phyloP scores from a whole-genome alignment of 2,113 vertebrate species.

The Pseudonaja textilis region DNA sequence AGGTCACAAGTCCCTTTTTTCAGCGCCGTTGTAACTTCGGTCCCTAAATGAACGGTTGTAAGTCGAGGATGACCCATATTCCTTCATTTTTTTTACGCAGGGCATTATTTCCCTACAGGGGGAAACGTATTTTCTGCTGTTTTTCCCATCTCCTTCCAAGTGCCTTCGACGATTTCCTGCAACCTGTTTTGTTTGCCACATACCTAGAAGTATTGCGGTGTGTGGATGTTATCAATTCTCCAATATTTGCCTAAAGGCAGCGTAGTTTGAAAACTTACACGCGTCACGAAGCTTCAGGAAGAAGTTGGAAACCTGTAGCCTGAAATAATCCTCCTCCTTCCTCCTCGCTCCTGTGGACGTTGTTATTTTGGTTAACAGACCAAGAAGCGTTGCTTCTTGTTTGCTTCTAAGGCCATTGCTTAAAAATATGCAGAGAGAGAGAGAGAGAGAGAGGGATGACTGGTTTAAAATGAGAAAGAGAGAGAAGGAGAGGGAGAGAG shows the following conservation, averaged over 20 bases:
- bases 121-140: not conserved
- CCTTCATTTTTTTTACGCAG: not conserved
- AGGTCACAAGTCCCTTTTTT: not conserved
- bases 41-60: not conserved
- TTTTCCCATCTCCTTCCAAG: not conserved
- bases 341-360: not conserved
- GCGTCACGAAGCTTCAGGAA: not conserved
- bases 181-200: constrained; percentile 25
- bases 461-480: too few relatives aligned
- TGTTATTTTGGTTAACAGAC: constrained; percentile 6
- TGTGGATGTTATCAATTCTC: not conserved
- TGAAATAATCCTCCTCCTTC: constrained; percentile 2
- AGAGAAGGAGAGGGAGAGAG: too few relatives aligned
- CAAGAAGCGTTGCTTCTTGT: constrained; percentile 7
- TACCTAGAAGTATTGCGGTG: not conserved
- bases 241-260: constrained; percentile 16
- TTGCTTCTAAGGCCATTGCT: constrained; percentile 38
- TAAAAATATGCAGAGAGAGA: constrained; percentile 20
- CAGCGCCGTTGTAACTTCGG: not conserved
- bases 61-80: not conserved
- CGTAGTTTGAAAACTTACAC: constrained; percentile 22
- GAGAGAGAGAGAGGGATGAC: too few relatives aligned
- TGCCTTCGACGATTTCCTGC: not conserved
- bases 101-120: not conserved
- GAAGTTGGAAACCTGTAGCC: not conserved